Base-by-base conservation (phyloP, 1,140 invertebrate species). In the Carposina sasakii region DNA sequence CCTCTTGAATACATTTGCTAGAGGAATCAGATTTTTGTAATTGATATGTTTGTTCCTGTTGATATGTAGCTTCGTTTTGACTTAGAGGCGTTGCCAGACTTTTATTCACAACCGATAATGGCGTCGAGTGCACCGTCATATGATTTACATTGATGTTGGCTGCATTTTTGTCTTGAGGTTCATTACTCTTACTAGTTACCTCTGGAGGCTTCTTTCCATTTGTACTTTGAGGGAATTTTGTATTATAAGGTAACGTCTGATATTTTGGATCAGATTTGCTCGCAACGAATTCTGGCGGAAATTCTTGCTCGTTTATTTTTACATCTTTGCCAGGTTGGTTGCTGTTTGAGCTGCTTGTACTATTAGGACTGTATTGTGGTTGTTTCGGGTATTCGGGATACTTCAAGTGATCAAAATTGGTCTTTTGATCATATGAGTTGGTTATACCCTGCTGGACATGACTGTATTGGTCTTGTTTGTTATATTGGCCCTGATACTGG, bases 261-360 rank as follows among this genome's bases (percentile, higher is more conserved):
- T 97, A 97, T 81, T 97, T 97, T 0, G 95, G 94, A 77, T 97
- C 94, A 39, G 92, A 93, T 81, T 96, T 97, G 60, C 90, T 93
- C n/a, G 79, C 82, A 36, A 81, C 85, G 52, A 86, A 86, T 58
- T 86, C 85, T 21, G 85, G 85, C 12, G 81, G 66, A 56, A 85
- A 86, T 62, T 86, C 85, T 67, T 86, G 84, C 61, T 86, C 81
- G 51, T 79, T 83, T 42, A 79, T 81, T 71, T 81, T 84, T n/a
- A 71, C 57, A 49, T 84, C 78, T 67, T 79, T 83, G 39, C 65
- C 69, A 42, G 71, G 75, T 77, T 76, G 79, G 43, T 79, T 85
- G 57, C 76, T 85, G 52, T 76, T 85, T 31, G 77, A 76, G 68
- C 77, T 82, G 56, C 70, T 76, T 39, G 71, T 76, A 52, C 71